Evolutionary conservation across 2,888 invertebrate species (phyloP).

Genomic region (Acanthacorydalis orientalis): DNA sequence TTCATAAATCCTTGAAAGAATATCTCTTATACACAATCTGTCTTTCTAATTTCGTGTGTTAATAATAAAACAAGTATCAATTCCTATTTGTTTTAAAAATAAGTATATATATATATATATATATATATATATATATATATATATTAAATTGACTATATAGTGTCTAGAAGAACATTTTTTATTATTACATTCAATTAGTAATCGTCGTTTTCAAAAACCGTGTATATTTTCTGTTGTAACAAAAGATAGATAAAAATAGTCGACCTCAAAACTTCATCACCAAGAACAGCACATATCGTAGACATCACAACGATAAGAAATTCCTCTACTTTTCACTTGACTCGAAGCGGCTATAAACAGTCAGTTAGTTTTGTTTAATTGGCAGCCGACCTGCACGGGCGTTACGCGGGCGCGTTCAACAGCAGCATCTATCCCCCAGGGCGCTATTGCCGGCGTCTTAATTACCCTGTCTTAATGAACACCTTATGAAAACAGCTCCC

Average conservation of each 20-base stretch:
- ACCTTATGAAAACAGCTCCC: slow-evolving; percentile 12
- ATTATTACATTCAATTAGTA: no score
- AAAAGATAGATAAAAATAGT: slow-evolving; percentile 8
- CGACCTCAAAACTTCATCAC: slow-evolving; percentile 14
- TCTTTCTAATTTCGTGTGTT: no score
- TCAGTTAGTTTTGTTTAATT: slow-evolving; percentile 6
- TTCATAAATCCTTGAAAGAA: no score
- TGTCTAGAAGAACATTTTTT: no score
- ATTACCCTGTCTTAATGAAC: slow-evolving; percentile 18
- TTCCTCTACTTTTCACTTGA: slow-evolving; percentile 12
- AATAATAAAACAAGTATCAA: no score
- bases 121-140: slow-evolving; percentile 7
- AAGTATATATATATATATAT: slow-evolving; percentile 8
- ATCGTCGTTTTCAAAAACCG: no score
- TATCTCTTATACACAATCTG: no score
- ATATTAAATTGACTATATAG: background rate
- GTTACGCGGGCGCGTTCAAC: slow-evolving; percentile 9
- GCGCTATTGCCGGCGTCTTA: slow-evolving; percentile 18
- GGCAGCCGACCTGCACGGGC: background rate
- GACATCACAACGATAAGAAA: slow-evolving; percentile 19
- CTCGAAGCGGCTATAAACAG: slow-evolving; percentile 9
- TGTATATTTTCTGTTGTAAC: no score
- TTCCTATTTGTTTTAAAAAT: no score
- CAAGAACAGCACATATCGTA: slow-evolving; percentile 17
- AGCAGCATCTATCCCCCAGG: slow-evolving; percentile 12